Conservation (phyloP, 1,140 invertebrate genomes). For the Teleogryllus occipitalis region DNA sequence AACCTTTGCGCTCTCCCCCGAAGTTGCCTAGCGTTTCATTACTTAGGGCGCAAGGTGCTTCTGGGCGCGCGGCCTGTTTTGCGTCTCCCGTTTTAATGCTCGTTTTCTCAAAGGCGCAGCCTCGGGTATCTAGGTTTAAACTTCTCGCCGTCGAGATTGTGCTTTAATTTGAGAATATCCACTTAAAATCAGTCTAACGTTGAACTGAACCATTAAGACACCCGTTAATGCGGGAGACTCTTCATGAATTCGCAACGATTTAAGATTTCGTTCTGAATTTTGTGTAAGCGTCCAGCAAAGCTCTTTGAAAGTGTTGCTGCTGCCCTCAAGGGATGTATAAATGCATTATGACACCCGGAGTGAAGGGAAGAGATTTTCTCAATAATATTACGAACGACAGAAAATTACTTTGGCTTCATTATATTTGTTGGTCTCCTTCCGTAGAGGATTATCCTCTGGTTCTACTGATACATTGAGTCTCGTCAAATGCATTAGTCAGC, state of each 20-base stretch:
- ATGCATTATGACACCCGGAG: no score
- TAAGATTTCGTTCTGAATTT: not conserved
- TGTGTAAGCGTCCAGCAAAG: not conserved
- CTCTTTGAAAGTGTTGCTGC: no score
- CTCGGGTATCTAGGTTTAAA: not conserved
- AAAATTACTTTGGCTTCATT: no score
- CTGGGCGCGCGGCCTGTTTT: not conserved
- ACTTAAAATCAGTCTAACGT: not conserved
- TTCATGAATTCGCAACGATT: not conserved
- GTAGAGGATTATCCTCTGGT: no score
- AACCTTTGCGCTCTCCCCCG: not conserved
- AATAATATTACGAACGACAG: no score
- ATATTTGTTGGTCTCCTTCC: no score
- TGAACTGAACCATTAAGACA: not conserved
- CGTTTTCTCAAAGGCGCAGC: not conserved
- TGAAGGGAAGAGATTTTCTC: no score
- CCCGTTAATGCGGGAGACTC: not conserved
- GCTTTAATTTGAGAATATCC: conserved; percentile 5
- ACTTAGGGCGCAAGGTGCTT: not conserved
- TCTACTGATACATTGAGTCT: no score
- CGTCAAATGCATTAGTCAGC: no score
- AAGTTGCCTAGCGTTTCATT: conserved; percentile 4
- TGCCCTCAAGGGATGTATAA: no score
- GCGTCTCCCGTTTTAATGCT: not conserved
- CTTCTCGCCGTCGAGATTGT: not conserved